Evolutionary conservation across 2,113 vertebrate species (phyloP), one percentile per base, ranked within the genome.

Genomic region (Neodontobutis hainanensis): DNA sequence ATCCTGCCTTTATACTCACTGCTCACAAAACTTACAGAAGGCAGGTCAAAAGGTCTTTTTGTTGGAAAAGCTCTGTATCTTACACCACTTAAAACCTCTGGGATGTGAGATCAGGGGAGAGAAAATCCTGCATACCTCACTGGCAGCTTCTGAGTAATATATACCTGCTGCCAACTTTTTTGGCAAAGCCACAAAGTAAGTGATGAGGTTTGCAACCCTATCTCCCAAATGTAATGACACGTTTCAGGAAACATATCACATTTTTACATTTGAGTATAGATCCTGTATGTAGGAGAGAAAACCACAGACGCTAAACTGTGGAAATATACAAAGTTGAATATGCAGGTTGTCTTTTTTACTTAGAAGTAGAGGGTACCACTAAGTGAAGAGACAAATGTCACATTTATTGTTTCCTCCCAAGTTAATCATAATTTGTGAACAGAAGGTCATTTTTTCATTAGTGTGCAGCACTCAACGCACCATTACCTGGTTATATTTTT

Each of bases 1-100:
- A 78, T 85, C 73, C 75, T 74, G 34, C 50, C 77, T 86, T 74
- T 79, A 70, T 80, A 83, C 62, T 61, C 61, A 55, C 52, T 57
- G 47, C 53, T 70, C 65, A 73, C 49, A 70, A 66, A 80, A 85
- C 51, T 34, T 80, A 83, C 65, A 83, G 67, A 76, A 74, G 75
- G 60, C 63, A 68, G 85, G 85, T 85, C 67, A 78, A 80, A 77
- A 83, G 72, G 78, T 76, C 56, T 62, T 73, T 83, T 77, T 77
- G 71, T 71, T 75, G 62, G 70, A 80, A 69, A 71, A 78, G 65
- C 69, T 73, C 38, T 12, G 71, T 45, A 65, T 71, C 75, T 78
- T 52, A 65, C 40, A 68, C 50, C 55, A 74, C 82, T 70, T 77
- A 72, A 43, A 77, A 80, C 75, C 82, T 79, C 62, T 72, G 75